These are phyloP conservation scores for Crossaster papposus DNA, from an alignment of 53 echinoderm and acorn worm genomes.

Conservation along the genomic window DNA sequence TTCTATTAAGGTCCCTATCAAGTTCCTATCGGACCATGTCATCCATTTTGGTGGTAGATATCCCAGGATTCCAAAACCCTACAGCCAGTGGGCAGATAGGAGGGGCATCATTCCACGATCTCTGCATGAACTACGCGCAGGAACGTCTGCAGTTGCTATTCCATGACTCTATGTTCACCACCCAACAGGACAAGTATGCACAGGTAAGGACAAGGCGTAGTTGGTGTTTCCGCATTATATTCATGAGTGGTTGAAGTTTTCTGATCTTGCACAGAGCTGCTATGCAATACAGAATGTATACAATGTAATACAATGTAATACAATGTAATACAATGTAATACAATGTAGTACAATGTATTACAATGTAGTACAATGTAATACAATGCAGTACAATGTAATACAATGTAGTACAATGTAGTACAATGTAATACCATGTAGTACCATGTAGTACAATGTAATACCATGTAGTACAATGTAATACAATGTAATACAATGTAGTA, in stretches of 20 bases:
- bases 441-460: too few relatives aligned
- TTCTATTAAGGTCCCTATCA: slow-evolving; percentile 69
- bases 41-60: slow-evolving; percentile 86
- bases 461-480: too few relatives aligned
- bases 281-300: not conserved
- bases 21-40: slow-evolving; percentile 80
- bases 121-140: slow-evolving; percentile 94
- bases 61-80: slow-evolving; percentile 93
- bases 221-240: not conserved
- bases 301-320: not conserved
- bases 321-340: not conserved
- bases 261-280: not conserved
- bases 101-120: slow-evolving; percentile 87
- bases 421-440: too few relatives aligned
- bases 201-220: slow-evolving; percentile 69
- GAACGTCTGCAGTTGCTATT: slow-evolving; percentile 86
- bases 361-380: not conserved
- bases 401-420: too few relatives aligned
- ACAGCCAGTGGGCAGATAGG: slow-evolving; percentile 71
- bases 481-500: too few relatives aligned
- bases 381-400: not conserved
- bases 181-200: slow-evolving; percentile 94
- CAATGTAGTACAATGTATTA: not conserved
- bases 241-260: not conserved
- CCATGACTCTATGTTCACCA: slow-evolving; percentile 82